Evolutionary conservation across 2,888 invertebrate species (phyloP).

Genomic region (Eupithecia inturbata): DNA sequence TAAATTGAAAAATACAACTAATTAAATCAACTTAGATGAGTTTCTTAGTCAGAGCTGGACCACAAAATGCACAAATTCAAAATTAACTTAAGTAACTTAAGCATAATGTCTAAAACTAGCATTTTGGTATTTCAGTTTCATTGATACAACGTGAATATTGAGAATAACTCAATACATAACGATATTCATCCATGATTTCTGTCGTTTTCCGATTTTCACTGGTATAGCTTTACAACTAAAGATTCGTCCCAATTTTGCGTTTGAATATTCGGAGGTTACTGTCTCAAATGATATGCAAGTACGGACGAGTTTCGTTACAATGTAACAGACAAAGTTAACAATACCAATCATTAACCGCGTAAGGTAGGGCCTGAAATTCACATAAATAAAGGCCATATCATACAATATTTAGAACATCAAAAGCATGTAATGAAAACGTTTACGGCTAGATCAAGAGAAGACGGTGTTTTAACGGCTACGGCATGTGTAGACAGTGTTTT

Average conservation of each 20-base stretch:
- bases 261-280: too few relatives aligned
- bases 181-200: not conserved
- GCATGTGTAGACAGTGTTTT: not conserved
- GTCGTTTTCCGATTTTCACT: slow-evolving; percentile 10
- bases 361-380: not conserved
- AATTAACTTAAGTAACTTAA: not conserved
- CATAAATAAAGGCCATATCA: not conserved
- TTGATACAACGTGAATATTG: not conserved
- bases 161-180: not conserved
- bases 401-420: not conserved
- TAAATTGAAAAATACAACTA: not conserved
- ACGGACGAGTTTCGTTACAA: not conserved
- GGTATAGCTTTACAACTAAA: not conserved
- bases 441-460: not conserved
- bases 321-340: not conserved
- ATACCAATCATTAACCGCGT: not conserved
- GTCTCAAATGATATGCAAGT: not conserved
- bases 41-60: not conserved
- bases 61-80: not conserved
- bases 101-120: not conserved
- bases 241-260: not conserved
- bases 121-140: not conserved
- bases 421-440: not conserved
- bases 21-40: not conserved
- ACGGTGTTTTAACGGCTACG: not conserved